phyloP scores from a whole-genome alignment of 1,140 invertebrate species.

The Ceratoteleas bidentatus region DNA sequence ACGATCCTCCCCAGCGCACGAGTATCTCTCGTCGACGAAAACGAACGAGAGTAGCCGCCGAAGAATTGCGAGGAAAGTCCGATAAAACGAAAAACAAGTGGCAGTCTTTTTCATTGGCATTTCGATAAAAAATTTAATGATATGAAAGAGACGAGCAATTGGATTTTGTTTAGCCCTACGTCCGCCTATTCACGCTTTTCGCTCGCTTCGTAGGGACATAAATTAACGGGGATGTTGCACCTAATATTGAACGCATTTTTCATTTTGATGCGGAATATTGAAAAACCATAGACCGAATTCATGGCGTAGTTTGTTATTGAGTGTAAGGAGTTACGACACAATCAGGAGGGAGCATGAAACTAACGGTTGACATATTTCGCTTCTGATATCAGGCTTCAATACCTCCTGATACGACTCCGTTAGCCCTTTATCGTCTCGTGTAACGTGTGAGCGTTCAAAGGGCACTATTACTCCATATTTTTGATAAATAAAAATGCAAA shows the following conservation, averaged over 20 bases:
- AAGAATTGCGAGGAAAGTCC: constrained; percentile 39
- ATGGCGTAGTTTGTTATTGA: constrained; percentile 24
- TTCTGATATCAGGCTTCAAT: constrained; percentile 51
- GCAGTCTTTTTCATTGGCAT: constrained; percentile 43
- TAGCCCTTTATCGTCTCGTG: constrained; percentile 39
- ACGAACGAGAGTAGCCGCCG: constrained; percentile 67
- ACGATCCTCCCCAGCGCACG: constrained; percentile 68
- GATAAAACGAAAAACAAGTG: constrained; percentile 45
- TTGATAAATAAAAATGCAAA: constrained; percentile 61
- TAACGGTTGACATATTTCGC: constrained; percentile 46
- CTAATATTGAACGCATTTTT: background rate
- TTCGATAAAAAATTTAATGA: constrained; percentile 35
- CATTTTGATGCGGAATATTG: constrained; percentile 1
- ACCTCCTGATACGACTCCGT: constrained; percentile 25
- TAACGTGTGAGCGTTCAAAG: constrained; percentile 34
- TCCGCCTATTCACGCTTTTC: background rate
- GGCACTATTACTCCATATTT: constrained; percentile 38
- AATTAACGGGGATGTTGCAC: background rate
- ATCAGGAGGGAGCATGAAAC: constrained; percentile 38
- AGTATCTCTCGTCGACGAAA: constrained; percentile 74
- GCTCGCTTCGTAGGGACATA: background rate
- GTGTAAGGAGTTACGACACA: constrained; percentile 32
- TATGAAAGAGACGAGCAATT: constrained; percentile 9
- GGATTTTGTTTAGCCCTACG: constrained; percentile 2
- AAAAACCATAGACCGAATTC: constrained; percentile 19